Conservation (phyloP, 2,888 invertebrate genomes). For the Drosophila mimetica region DNA sequence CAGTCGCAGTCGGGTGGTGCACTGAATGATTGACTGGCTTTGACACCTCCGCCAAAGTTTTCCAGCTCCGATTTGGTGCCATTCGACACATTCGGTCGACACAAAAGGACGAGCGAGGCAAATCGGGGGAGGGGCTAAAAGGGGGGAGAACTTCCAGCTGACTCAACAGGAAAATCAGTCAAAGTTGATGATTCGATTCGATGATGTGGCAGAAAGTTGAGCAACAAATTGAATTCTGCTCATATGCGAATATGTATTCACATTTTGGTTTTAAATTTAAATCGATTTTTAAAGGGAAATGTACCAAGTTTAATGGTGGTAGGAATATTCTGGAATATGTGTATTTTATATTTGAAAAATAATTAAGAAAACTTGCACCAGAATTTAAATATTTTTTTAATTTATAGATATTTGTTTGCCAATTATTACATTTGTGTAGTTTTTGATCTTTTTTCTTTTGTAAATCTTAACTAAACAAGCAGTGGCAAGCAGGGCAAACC, state of each 20-base stretch:
- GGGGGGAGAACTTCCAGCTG: conserved; percentile 27
- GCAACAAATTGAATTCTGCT: conserved; percentile 25
- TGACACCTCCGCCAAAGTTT: conserved; percentile 20
- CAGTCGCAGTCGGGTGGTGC: conserved; percentile 28
- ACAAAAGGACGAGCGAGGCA: conserved; percentile 3
- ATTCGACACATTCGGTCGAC: conserved; percentile 3
- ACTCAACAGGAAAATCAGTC: conserved; percentile 38
- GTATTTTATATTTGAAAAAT: too few species aligned
- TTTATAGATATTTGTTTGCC: neutral
- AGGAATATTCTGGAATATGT: too few species aligned
- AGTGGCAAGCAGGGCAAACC: too few species aligned
- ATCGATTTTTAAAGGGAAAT: neutral
- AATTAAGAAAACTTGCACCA: too few species aligned
- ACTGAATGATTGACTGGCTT: conserved; percentile 35
- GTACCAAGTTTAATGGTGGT: neutral
- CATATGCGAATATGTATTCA: conserved; percentile 1
- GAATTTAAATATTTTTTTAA: too few species aligned
- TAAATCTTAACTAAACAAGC: too few species aligned
- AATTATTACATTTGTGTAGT: neutral
- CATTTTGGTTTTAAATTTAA: neutral
- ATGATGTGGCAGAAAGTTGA: conserved; percentile 36
- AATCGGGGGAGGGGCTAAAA: neutral
- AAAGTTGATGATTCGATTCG: conserved; percentile 26
- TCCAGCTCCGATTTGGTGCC: conserved; percentile 9
- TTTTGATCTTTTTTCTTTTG: too few species aligned